Conservation (phyloP, 2,888 invertebrate genomes). For the Agriotes lineatus region DNA sequence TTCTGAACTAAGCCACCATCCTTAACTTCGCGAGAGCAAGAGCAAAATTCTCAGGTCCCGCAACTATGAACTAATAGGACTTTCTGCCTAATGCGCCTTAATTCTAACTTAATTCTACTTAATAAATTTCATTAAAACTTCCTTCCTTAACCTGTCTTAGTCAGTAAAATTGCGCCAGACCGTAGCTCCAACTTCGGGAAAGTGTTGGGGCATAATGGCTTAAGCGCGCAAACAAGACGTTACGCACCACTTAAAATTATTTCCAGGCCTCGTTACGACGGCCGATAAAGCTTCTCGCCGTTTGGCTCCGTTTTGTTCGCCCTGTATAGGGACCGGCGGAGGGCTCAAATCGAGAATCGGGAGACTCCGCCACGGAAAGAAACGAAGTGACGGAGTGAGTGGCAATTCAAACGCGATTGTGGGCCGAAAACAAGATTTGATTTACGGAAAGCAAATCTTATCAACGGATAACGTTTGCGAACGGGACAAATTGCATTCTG, state of each 20-base stretch:
- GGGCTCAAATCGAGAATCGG: not conserved
- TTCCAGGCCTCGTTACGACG: conserved; percentile 13
- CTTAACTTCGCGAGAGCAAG: conserved; percentile 10
- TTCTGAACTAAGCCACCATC: conserved; percentile 5
- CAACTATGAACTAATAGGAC: conserved; percentile 44
- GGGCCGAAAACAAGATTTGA: conserved; percentile 30
- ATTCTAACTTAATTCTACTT: conserved; percentile 47
- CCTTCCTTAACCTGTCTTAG: conserved; percentile 32
- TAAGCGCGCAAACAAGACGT: conserved; percentile 25
- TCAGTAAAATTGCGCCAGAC: conserved; percentile 24
- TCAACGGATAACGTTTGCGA: conserved; percentile 23
- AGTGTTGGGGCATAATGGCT: conserved; percentile 21
- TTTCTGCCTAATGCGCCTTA: conserved; percentile 45
- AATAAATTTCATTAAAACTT: conserved; percentile 51
- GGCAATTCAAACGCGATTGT: conserved; percentile 27
- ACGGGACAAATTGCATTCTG: conserved; percentile 23
- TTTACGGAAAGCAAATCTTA: conserved; percentile 28
- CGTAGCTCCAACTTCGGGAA: conserved; percentile 19
- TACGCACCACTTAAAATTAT: conserved; percentile 32
- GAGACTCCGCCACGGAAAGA: conserved; percentile 10
- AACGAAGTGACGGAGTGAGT: conserved; percentile 24
- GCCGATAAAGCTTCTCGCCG: too few species aligned
- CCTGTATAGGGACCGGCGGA: not conserved
- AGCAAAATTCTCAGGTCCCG: conserved; percentile 25
- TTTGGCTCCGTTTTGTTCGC: too few species aligned